Evolutionary conservation across 2,797 vertebrate genomes (phyloP), one percentile per base, ranked within the genome.

Genomic region (Malacoraja senta): DNA sequence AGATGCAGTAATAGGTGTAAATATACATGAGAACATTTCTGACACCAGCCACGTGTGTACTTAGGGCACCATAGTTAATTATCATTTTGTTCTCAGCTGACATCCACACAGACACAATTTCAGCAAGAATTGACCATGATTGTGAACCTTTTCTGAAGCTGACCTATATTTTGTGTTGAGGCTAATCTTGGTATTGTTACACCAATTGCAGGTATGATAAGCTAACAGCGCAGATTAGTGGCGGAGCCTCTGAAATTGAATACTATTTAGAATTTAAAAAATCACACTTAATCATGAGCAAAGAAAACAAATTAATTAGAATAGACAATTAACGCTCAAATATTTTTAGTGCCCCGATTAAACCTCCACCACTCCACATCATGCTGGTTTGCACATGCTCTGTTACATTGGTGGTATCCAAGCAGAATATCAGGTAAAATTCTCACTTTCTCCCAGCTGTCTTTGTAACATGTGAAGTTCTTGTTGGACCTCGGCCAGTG

Each of bases 381-480:
- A 92, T 92, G 90, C 90, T 44, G 26, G 74, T 53, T 92, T 76
- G 21, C 90, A 76, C 90, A 92, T 92, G 90, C 90, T 92, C 21
- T 74, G 71, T 74, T 44, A 92, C 53, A 76, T 26, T 74, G 71
- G 21, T 38, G 68, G 26, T 8, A 72, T 58, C 90, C 38, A 76
- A 76, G 71, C 72, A 92, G 90, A 76, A 92, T 91, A 91, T 76
- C 90, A 72, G 71, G 68, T 44, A 92, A 92, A 92, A 93, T 80
- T 96, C 96, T 98, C 97, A 96, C 96, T 97, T 97, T 97, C 96
- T 96, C 96, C 97, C 94, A 99, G 95, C 96, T 98, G 98, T 95
- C 95, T 97, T 95, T 96, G 98, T 94, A 99, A 96, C 97, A 96
- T 97, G 96, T 98, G 98, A 94, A 99, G 97, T 94, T 99, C 98